These are phyloP conservation scores for Chrysotoxum bicinctum DNA, from an alignment of 2,888 invertebrate genomes.

Conservation along the genomic window DNA sequence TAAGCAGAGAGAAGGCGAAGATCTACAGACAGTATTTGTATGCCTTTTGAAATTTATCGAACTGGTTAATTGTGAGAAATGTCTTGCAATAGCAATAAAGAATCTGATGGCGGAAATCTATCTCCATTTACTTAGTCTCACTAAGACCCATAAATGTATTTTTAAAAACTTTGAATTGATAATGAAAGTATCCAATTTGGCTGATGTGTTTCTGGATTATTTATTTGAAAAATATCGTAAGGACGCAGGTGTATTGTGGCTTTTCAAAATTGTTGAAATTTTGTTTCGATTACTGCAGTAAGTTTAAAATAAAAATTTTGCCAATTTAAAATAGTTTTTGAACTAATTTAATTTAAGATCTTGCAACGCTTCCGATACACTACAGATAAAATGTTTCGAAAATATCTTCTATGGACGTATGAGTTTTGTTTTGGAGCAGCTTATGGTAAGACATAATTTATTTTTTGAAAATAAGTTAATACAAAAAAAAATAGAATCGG, in stretches of 20 bases:
- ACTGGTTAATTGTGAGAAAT: conserved; percentile 11
- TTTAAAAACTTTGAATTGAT: conserved; percentile 26
- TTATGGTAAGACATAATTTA: conserved; percentile 16
- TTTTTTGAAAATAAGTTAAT: background rate
- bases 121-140: conserved; percentile 16
- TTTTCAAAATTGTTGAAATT: conserved; percentile 47
- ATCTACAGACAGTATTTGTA: conserved; percentile 16
- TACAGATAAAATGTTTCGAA: conserved; percentile 40
- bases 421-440: conserved; percentile 12
- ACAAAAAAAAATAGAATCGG: background rate
- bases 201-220: conserved; percentile 28
- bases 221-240: conserved; percentile 10
- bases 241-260: conserved; percentile 32
- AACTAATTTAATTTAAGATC: conserved; percentile 20
- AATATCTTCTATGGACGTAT: conserved; percentile 9
- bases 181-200: conserved; percentile 36
- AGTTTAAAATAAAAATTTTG: background rate
- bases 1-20: background rate
- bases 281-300: conserved; percentile 39
- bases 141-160: background rate
- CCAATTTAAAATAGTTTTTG: no score
- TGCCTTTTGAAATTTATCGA: conserved; percentile 47
- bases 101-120: conserved; percentile 32
- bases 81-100: conserved; percentile 1
- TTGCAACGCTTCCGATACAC: background rate